These are phyloP conservation scores for Musca vetustissima DNA, from an alignment of 1,140 invertebrate species.

Conservation along the genomic window DNA sequence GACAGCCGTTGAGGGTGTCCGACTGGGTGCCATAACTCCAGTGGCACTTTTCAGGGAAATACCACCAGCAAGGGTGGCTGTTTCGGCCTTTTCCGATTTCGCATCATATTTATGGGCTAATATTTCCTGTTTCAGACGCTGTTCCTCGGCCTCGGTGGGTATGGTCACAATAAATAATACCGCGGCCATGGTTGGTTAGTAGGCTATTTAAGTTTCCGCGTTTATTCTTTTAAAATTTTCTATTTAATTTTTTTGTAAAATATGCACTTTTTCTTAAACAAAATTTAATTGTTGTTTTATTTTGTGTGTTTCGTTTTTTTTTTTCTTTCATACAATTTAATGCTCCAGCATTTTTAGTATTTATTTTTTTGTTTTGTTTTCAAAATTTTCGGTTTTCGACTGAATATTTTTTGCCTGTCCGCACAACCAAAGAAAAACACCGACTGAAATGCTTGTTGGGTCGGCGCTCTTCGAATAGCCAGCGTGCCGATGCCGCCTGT, in stretches of 20 bases:
- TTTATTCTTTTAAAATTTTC: background rate
- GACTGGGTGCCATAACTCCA: background rate
- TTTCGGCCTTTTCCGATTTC: background rate
- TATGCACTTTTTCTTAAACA: background rate
- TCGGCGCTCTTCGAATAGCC: too few species aligned
- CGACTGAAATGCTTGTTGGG: too few species aligned
- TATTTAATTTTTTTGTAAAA: constrained; percentile 5
- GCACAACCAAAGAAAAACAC: too few species aligned
- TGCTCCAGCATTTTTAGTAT: constrained; percentile 6
- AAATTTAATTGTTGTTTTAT: background rate
- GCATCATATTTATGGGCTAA: constrained; percentile 16
- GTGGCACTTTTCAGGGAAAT: constrained; percentile 1
- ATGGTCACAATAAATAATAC: constrained; percentile 56
- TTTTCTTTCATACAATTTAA: too few species aligned
- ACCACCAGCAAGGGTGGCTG: background rate
- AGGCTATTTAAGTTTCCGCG: too few species aligned
- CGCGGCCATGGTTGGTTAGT: constrained; percentile 36
- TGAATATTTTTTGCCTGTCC: too few species aligned
- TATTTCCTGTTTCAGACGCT: constrained; percentile 36
- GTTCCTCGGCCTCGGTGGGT: constrained; percentile 48
- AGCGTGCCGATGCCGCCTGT: too few species aligned
- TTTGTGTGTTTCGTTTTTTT: too few species aligned
- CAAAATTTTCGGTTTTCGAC: too few species aligned
- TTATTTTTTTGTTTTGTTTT: background rate
- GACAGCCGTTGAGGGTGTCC: constrained; percentile 9